Percentiles rank a stretch among this genome's conserved stretches.
Conservation (phyloP, 1,140 invertebrate species). For the Ostrea denselamellosa region DNA sequence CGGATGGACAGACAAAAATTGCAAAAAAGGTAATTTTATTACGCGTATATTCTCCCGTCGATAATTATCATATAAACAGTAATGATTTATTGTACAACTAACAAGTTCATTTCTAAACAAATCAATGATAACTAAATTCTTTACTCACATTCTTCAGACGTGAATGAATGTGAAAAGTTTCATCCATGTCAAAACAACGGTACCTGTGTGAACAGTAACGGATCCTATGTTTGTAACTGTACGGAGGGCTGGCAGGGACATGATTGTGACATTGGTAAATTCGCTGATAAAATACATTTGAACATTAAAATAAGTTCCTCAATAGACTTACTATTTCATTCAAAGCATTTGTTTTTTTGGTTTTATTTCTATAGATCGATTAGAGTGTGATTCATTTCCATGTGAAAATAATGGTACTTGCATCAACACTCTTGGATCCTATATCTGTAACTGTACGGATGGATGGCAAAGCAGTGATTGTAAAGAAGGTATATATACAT, state of each 20-base stretch:
- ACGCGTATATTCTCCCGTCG: not conserved
- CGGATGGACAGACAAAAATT: too few species aligned
- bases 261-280: constrained; percentile 65
- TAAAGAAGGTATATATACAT: not conserved
- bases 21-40: not conserved
- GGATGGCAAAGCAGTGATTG: constrained; percentile 90
- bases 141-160: constrained; percentile 76
- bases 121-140: too few species aligned
- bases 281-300: not conserved
- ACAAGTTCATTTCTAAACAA: not conserved
- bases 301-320: too few species aligned
- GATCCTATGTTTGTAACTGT: constrained; percentile 81
- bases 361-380: too few species aligned
- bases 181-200: constrained; percentile 74
- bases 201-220: constrained; percentile 71
- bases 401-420: constrained; percentile 83
- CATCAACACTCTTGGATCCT: constrained; percentile 66
- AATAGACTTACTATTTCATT: too few species aligned
- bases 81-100: not conserved
- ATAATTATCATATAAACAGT: not conserved
- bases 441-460: constrained; percentile 80
- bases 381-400: constrained; percentile 43
- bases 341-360: too few species aligned
- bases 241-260: constrained; percentile 82
- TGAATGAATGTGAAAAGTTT: constrained; percentile 76